Base-by-base conservation (phyloP, 1,140 invertebrate genomes). In the Adoxophyes honmai region DNA sequence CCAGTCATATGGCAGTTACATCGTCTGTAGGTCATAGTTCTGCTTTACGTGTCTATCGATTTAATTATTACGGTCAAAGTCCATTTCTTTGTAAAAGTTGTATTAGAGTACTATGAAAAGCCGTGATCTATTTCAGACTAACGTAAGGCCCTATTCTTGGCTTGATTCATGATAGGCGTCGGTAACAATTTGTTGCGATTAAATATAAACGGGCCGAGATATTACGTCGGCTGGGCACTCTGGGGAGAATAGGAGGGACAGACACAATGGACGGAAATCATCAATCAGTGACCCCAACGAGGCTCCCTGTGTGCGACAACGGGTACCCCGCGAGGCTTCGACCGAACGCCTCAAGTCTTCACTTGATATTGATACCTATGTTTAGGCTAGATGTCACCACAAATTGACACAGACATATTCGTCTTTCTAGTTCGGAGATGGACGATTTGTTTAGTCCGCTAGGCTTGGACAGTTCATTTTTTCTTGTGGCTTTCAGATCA, bases 191-290 rank as follows among this genome's bases (percentile, higher is more conserved):
- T 48, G 42, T 48, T 48, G 21, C 11, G 42, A 48, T 48, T 48
- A 48, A 48, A 48, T 48, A 48, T 48, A 48, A 48, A 28, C 6
- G 21, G 21, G 2, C 42, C 11, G 42, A 48, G 18, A 48, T 48
- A 28, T 28, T 28, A 33, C 39, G 39, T 44, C 15, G 39, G 13
- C 42, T 28, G 42, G 18, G n/a, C 21, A 28, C 34, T 64, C 60
- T 59, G 60, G 62, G 64, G 55, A 60, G 56, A 66, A 73, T 69
- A 67, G 68, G 72, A 73, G 77, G 69, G 70, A 73, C 70, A 73
- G 68, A 65, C 70, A 86, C 80, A 84, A 84, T 86, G 72, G 73
- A 75, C 82, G 82, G 82, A 86, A 81, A 74, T 68, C 60, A 73
- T 79, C 81, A 82, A 86, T 86, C 79, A 82, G 69, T 57, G 62